These are phyloP conservation scores for Burhinus oedicnemus DNA, from an alignment of 2,113 vertebrate species.

Conservation along the genomic window DNA sequence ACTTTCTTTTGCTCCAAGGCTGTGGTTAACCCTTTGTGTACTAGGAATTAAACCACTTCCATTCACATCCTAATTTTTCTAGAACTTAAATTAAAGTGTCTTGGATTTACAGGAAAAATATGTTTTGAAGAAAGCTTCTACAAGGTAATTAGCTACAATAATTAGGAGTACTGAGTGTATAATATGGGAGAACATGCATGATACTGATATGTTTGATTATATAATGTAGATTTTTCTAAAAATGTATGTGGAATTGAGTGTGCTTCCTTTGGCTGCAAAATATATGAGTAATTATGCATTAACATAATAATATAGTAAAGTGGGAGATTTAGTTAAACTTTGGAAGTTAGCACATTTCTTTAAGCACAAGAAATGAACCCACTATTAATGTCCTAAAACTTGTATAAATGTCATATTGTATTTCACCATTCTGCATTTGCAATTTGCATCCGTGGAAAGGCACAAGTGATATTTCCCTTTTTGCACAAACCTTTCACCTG, in stretches of 20 bases:
- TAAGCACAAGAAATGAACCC: background rate
- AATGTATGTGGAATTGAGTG: background rate
- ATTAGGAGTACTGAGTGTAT: background rate
- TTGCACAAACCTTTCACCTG: background rate
- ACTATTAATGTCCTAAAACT: background rate
- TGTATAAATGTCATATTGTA: background rate
- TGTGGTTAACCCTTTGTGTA: background rate
- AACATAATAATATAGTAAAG: background rate
- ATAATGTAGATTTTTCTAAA: background rate
- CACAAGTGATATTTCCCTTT: background rate
- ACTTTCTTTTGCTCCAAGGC: background rate
- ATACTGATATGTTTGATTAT: background rate
- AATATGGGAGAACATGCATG: background rate
- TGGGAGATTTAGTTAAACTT: background rate
- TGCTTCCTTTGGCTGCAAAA: background rate
- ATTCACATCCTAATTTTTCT: fast-evolving
- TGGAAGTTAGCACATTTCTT: background rate
- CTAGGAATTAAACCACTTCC: background rate
- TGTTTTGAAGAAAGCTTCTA: background rate
- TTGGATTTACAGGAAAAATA: background rate
- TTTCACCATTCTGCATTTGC: background rate
- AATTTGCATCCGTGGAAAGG: background rate
- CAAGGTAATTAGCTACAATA: background rate
- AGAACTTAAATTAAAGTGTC: background rate
- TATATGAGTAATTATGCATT: background rate